Conservation (phyloP, 2,113 vertebrate species). For the Macquaria ambigua region DNA sequence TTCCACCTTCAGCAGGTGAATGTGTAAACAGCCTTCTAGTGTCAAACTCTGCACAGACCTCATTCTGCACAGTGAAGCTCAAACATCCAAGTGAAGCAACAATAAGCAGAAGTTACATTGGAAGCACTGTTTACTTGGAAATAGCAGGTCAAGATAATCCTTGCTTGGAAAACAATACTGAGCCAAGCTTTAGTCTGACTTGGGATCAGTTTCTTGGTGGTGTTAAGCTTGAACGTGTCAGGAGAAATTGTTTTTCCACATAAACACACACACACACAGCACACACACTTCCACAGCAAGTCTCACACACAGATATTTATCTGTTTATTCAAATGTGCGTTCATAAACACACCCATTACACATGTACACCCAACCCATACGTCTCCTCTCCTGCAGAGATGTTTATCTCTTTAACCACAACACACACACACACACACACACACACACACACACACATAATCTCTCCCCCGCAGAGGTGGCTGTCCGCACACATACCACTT, state of each 20-base stretch:
- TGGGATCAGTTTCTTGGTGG: slow-evolving; percentile 4
- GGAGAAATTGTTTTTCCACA: slow-evolving; percentile 3
- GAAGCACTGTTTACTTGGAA: slow-evolving; percentile 32
- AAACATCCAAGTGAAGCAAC: background rate
- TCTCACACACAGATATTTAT: slow-evolving; percentile 55
- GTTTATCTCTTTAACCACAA: slow-evolving; percentile 41
- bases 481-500: slow-evolving; percentile 41
- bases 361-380: slow-evolving; percentile 42
- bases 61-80: background rate
- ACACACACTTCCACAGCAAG: background rate
- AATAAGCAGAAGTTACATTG: background rate
- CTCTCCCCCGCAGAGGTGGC: slow-evolving; percentile 27
- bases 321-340: slow-evolving; percentile 44
- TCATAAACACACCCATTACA: slow-evolving; percentile 32
- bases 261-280: slow-evolving; percentile 1
- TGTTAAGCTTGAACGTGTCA: slow-evolving; percentile 11
- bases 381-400: slow-evolving; percentile 43
- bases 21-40: background rate
- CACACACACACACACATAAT: slow-evolving; percentile 13
- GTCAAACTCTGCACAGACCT: background rate
- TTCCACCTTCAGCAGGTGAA: background rate
- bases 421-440: slow-evolving; percentile 10
- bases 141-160: slow-evolving; percentile 16
- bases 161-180: slow-evolving; percentile 16
- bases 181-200: slow-evolving; percentile 27